Evolutionary conservation across 2,888 invertebrate species (phyloP), one percentile per base, ranked within the genome.

Genomic region (Altica lythri): DNA sequence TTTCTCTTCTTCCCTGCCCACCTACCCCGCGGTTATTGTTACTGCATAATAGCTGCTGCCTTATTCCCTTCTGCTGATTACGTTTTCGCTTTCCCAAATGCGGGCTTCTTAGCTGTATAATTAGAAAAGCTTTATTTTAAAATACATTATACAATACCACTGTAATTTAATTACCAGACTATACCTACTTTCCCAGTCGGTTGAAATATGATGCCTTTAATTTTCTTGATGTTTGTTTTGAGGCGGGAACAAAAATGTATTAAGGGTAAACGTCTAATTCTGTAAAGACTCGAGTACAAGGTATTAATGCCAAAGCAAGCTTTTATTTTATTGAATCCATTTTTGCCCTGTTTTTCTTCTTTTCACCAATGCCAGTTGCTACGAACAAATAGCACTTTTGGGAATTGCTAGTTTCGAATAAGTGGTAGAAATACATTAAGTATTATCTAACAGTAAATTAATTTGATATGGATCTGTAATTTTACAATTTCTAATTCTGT

Each of bases 21-120:
- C 48, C 49, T 49, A 47, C 50, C 58, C 54, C 52, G 62, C 48
- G 59, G 60, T 64, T 65, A 67, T 68, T 68, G 67, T 68, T 65
- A 60, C 58, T 62, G 64, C 61, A 68, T 64, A 68, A 66, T 66
- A 59, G 62, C 61, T 51, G 44, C 55, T 40, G 12, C 40, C 56
- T 50, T 43, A 43, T 43, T 50, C 43, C 43, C 50, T 50, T 10
- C 34, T 43, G 25, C 42, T 50, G 50, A 50, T 50, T 50, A 50
- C 50, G 34, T 50, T 49, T 48, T 56, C 52, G 48, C 55, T 32
- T 49, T 55, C 30, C 48, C 54, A 38, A 30, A 51, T 47, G 44
- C 45, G 54, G 45, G 35, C 51, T 51, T 57, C 49, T 57, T 54
- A 48, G 57, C 54, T 54, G 49, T 57, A 53, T 57, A 57, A 54